Evolutionary conservation across 2,797 vertebrate species (phyloP), one percentile per base, ranked within the genome.

Genomic region (Syndactyla subalaris): DNA sequence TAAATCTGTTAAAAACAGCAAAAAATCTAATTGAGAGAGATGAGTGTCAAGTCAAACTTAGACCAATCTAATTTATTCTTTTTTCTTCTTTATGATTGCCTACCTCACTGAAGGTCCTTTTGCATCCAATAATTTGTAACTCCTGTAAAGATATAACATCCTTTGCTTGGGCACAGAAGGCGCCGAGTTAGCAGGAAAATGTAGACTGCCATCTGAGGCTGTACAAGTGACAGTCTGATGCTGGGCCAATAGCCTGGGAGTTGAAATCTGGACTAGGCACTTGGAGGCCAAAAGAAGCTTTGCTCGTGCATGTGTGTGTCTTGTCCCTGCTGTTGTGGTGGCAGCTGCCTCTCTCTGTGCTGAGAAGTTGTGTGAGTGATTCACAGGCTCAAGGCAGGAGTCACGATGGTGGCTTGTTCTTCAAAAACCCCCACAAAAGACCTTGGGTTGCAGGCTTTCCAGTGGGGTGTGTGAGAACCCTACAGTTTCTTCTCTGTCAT

Each of bases 221-320:
- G 82, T 29, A 80, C 88, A 78, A 46, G 80, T 95, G 92, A 29
- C 54, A 91, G 49, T 71, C 73, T 76, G 70, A 62, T 76, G 52
- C 49, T 81, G 91, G 79, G 93, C 92, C 95, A 96, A 68, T n/a
- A 92, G 68, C 90, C 85, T 1, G 34, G 45, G 82, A 95, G 89
- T 46, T 68, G 71, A 89, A 95, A 93, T 80, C 92, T 95, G 80
- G 83, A 8, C 91, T 54, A 51, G 67, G 49, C 26, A 26, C 27
- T 93, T 72, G 39, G 36, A 51, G 46, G 85, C 79, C 80, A 66
- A 51, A 71, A 66, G 46, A 52, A 41, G 8, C 7, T 34, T 68
- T 62, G 10, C 14, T 52, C 6, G 6, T 51, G 38, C 58, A 9
- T 1, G 0, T 38, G 41, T 71, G 19, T 58, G 67, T 1, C 46